A percentile compares a stretch with the other conserved stretches of the same genome.
phyloP scores from a whole-genome alignment of 2,113 vertebrate genomes.

The Hydropotes inermis region DNA sequence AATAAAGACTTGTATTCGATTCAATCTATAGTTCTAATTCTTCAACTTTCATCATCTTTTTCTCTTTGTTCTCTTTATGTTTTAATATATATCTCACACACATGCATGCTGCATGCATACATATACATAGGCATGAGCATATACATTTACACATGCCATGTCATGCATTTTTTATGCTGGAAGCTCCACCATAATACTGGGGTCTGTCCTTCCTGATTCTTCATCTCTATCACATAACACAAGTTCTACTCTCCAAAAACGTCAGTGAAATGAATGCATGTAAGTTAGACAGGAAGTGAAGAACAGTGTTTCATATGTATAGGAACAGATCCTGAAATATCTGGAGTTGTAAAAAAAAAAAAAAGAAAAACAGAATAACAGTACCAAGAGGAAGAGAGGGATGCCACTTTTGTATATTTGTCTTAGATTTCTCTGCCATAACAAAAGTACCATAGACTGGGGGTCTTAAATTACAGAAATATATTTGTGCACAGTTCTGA shows the following conservation, averaged over 20 bases:
- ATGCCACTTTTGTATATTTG: neutral
- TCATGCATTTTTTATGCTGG: neutral
- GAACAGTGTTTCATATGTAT: neutral
- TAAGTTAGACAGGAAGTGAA: neutral
- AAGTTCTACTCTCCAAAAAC: neutral
- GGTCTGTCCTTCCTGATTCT: neutral
- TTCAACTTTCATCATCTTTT: neutral
- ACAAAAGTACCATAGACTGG: neutral
- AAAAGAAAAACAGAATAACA: neutral
- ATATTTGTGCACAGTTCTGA: neutral
- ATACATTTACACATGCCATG: rapidly evolving
- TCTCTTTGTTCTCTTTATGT: neutral
- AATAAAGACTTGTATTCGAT: neutral
- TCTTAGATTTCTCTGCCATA: neutral
- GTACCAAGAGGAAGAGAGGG: neutral
- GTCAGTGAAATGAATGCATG: neutral
- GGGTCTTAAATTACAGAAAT: neutral
- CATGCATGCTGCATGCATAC: neutral
- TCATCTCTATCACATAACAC: neutral
- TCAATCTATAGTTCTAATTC: neutral
- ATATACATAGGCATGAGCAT: neutral
- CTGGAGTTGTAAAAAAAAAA: neutral
- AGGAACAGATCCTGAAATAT: neutral
- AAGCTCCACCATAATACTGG: neutral
- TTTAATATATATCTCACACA: neutral